Percentiles rank a stretch among this genome's conserved stretches.
Conservation (phyloP, 2,888 invertebrate species). For the Lamellibrachia satsuma region DNA sequence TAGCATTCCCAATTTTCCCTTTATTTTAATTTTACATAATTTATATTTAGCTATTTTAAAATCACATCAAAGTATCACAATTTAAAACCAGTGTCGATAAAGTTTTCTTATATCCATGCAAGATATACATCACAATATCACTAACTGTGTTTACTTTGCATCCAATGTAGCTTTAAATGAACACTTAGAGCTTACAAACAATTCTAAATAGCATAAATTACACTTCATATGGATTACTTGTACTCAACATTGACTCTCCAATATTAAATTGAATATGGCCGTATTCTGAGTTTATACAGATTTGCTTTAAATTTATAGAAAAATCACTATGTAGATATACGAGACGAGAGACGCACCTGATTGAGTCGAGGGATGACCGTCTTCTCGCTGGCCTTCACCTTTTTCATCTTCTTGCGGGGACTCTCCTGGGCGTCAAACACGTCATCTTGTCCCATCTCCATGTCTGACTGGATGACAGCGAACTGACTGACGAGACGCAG, state of each 20-base stretch:
- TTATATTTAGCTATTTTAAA: no score
- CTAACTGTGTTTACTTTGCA: background rate
- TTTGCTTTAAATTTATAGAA: background rate
- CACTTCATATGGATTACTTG: background rate
- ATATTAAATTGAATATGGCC: background rate
- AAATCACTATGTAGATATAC: background rate
- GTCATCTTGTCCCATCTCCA: constrained; percentile 54
- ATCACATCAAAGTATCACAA: no score
- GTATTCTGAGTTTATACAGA: background rate
- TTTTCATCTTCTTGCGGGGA: constrained; percentile 56
- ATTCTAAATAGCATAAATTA: background rate
- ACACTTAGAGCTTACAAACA: background rate
- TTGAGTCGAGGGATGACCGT: constrained; percentile 78
- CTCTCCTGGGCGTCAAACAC: constrained; percentile 51
- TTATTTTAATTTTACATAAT: no score
- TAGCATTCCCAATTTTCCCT: no score
- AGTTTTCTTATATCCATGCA: no score
- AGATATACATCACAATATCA: no score
- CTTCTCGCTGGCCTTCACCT: constrained; percentile 70
- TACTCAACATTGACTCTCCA: background rate
- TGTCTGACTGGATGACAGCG: constrained; percentile 72
- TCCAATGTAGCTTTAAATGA: background rate
- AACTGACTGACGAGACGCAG: constrained; percentile 86
- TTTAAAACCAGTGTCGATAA: no score
- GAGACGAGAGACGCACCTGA: constrained; percentile 67